Conservation (phyloP, 2,888 invertebrate genomes). For the Cremastinae sp. region DNA sequence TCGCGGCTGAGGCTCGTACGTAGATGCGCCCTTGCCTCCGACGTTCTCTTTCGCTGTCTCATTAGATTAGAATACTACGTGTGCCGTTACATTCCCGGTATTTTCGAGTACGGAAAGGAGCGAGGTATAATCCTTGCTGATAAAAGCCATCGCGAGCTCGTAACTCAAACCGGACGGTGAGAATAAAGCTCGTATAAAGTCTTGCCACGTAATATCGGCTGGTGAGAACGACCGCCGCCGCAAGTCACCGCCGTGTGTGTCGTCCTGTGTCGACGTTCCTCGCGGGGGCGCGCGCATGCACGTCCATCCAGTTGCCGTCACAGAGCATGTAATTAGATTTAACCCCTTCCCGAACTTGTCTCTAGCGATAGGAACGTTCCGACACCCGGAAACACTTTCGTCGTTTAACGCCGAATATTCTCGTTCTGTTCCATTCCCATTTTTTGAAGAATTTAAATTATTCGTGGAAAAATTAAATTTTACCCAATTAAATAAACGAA, state of each 20-base stretch:
- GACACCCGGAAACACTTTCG: too few relatives aligned
- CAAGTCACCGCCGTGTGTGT: constrained; percentile 47
- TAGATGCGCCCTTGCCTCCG: background rate
- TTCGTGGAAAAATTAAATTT: too few relatives aligned
- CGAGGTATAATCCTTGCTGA: background rate
- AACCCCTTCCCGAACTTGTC: constrained; percentile 65
- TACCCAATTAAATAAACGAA: too few relatives aligned
- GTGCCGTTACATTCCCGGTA: constrained; percentile 44
- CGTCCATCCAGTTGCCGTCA: constrained; percentile 76
- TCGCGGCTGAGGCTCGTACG: constrained; percentile 22
- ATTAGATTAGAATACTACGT: constrained; percentile 49
- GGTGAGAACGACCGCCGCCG: constrained; percentile 67
- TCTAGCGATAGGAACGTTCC: background rate
- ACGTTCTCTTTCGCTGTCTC: constrained; percentile 33
- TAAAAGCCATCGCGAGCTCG: constrained; percentile 41
- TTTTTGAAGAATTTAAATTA: too few relatives aligned
- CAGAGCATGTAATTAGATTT: constrained; percentile 79
- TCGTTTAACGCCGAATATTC: background rate
- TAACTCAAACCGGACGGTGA: constrained; percentile 71
- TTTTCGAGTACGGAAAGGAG: constrained; percentile 31
- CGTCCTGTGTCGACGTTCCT: constrained; percentile 52
- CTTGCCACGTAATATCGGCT: constrained; percentile 69
- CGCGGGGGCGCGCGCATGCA: constrained; percentile 60
- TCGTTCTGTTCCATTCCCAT: background rate
- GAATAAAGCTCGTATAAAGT: constrained; percentile 52